Base-by-base conservation (phyloP, 2,113 vertebrate species). In the Bujurquina vittata region DNA sequence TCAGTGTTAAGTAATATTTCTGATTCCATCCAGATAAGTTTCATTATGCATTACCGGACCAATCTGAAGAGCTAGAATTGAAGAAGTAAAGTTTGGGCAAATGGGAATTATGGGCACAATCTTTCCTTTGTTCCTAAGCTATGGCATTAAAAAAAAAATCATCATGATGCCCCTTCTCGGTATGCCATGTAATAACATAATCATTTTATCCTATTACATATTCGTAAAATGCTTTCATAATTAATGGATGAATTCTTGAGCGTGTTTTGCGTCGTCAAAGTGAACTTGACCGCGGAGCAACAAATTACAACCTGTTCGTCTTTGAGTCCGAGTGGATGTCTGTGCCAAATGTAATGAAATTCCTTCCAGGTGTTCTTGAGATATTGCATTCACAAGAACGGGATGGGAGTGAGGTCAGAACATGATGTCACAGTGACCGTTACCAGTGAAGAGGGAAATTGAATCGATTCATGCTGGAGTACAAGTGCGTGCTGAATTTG, bases 1-100 rank as follows among this genome's bases (percentile, higher is more conserved):
- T 46, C 46, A 72, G 18, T 33, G 67, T 72, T 54, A 72, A 72
- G 67, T 29, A 31, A 72, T 54, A 72, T 72, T 72, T 72, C 26
- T 54, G 54, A 54, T 54, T 72, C 46, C 46, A 54, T 72, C 46
- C 18, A 5, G 17, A 7, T 17, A 18, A 52, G 49, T 17, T 33
- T 72, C 67, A 72, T 33, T 33, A 54, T n/a, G 6, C 12, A 72
- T 54, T 33, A 54, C 18, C 7, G 10, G 67, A 72, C 10, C 10
- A 33, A 54, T 9, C 67, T 1, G 1, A 52, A 54, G 26, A 72
- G n/a, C 67, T 72, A 72, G 10, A 72, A 54, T 14, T 72, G 6
- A 72, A 52, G 65, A 69, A 52, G 43, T 20, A 31, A 43, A 72
- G 46, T 72, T 72, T 72, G 46, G n/a, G 20, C 7, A 18, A 72